phyloP scores from a whole-genome alignment of 2,797 vertebrate species.

The Orestias chungarensis region DNA sequence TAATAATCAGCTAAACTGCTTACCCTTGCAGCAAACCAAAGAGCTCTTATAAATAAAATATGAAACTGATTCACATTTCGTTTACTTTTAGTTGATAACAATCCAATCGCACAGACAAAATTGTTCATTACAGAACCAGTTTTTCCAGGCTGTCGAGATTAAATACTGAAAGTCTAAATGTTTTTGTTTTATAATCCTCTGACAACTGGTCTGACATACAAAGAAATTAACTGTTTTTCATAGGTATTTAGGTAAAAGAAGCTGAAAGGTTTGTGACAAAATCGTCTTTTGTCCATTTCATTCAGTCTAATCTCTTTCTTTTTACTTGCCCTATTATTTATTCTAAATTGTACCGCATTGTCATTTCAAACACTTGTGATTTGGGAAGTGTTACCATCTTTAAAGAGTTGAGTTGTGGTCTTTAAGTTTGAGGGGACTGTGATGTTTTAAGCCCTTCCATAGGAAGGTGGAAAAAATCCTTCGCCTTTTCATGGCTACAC shows the following conservation, averaged over 20 bases:
- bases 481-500: slow-evolving; percentile 44
- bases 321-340: slow-evolving; percentile 29
- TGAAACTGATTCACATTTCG: too few species aligned
- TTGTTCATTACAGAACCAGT: background rate
- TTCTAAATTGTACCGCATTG: slow-evolving; percentile 47
- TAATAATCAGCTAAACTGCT: too few species aligned
- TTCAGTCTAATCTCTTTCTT: slow-evolving; percentile 22
- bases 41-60: too few species aligned
- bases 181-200: background rate
- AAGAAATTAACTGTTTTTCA: background rate
- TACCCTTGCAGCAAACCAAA: too few species aligned
- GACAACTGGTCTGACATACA: background rate
- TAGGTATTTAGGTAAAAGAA: background rate
- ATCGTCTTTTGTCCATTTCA: background rate
- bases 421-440: slow-evolving; percentile 5
- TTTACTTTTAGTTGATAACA: background rate
- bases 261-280: background rate
- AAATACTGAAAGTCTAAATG: background rate
- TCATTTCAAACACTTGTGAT: too few species aligned
- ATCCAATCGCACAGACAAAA: background rate
- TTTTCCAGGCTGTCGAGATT: background rate
- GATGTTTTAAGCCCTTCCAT: slow-evolving; percentile 45
- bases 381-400: slow-evolving; percentile 40
- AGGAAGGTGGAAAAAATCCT: slow-evolving; percentile 30
- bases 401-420: slow-evolving; percentile 28